These are phyloP conservation scores for Drosophila antonietae DNA, from an alignment of 2,888 invertebrate genomes.

Conservation along the genomic window DNA sequence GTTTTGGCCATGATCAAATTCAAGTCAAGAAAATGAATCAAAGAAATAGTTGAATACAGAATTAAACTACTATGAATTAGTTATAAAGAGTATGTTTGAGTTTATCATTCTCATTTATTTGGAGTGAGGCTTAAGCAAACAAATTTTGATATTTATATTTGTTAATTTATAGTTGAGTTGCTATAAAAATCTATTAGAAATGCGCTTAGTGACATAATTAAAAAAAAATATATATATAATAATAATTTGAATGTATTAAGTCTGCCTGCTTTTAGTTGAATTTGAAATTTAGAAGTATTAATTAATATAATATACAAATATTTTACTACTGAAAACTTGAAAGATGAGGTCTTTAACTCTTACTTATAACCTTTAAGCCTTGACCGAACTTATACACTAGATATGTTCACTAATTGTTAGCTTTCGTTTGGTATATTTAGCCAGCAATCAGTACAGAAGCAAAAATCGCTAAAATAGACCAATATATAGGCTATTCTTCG, in stretches of 20 bases:
- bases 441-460: not conserved
- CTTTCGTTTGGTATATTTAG: not conserved
- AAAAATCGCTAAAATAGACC: not conserved
- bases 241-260: too few relatives aligned
- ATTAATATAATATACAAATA: too few relatives aligned
- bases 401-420: not conserved
- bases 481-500: not conserved
- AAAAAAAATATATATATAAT: too few relatives aligned
- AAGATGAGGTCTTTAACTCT: not conserved
- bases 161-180: not conserved
- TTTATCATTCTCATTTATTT: not conserved
- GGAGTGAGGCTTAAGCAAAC: not conserved
- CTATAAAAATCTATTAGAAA: not conserved
- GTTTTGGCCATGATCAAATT: not conserved
- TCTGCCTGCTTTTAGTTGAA: too few relatives aligned
- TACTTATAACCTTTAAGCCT: too few relatives aligned
- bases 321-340: too few relatives aligned
- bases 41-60: not conserved
- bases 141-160: not conserved
- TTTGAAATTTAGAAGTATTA: too few relatives aligned
- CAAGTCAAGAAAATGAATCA: not conserved
- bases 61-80: not conserved
- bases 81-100: not conserved
- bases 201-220: not conserved
- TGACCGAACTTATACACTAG: not conserved